Evolutionary conservation across 2,113 vertebrate genomes (phyloP), one percentile per base, ranked within the genome.

Genomic region (Crotalus tigris): DNA sequence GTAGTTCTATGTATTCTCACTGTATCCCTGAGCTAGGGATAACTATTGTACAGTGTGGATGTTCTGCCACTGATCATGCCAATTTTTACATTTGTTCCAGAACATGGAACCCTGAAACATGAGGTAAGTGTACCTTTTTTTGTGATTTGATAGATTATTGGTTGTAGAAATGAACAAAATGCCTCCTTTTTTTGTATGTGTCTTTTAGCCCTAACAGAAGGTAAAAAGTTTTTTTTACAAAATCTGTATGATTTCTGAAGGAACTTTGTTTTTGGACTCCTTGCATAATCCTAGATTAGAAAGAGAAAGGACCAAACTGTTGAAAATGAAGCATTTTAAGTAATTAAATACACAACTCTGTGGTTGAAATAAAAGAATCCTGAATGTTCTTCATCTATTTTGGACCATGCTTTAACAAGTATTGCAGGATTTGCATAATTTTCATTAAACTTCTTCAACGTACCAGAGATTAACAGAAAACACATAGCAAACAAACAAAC

Each of bases 81-180:
- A 51, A 97, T 98, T 97, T 98, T 98, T 96, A 98, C 97, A 92
- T 97, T 98, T 92, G 96, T 99, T 99, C 98, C 99, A 99, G 99
- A 99, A 95, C 97, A 98, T 1, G 97, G 98, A 92, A 98, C 97
- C 94, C 94, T 98, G 97, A 98, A 98, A 97, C 95, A 97, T 0
- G 98, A 98, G 99, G 99, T 99, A 98, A 99, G 99, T 95, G 55
- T 94, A 90, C 0, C 0, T 17, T 26, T 86, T 93, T 96, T 94
- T 94, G 54, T n/a, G 91, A 94, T 88, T 95, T 94, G 90, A 23
- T 95, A 2, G 92, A 75, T 33, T 93, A 44, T 95, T 97, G 97
- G 58, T 91, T 75, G 96, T 96, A 90, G 51, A 0, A 0, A 26
- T 94, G 91, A 92, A 59, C 58, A 93, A 95, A 85, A 85, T 94